Percentiles rank a stretch among this genome's conserved stretches.
Conservation (phyloP, 2,113 vertebrate genomes). For the Phrynosoma platyrhinos region DNA sequence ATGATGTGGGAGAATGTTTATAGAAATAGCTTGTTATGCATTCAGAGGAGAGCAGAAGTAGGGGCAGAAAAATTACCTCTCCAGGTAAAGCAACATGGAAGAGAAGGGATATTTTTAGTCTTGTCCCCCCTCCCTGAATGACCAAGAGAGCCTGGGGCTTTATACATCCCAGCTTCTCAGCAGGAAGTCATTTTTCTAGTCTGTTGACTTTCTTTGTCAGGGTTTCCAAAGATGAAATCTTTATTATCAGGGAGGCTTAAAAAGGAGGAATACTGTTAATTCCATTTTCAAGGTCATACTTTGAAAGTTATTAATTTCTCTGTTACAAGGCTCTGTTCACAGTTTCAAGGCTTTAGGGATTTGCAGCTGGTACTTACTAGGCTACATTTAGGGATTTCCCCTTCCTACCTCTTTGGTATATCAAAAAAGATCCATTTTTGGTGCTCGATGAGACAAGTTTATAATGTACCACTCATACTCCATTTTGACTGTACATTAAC, state of each 20-base stretch:
- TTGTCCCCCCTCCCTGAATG: neutral
- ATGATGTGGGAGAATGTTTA: neutral
- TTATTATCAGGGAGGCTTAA: constrained; percentile 78
- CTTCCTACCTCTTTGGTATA: constrained; percentile 34
- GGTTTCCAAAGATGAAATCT: constrained; percentile 76
- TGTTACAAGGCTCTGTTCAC: constrained; percentile 69
- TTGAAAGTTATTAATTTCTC: constrained; percentile 79
- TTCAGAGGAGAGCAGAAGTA: neutral
- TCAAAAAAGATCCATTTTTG: constrained; percentile 50
- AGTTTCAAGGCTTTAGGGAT: constrained; percentile 73
- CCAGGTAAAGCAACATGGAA: neutral
- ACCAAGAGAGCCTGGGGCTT: constrained; percentile 15
- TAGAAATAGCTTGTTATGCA: neutral
- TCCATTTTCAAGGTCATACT: constrained; percentile 79
- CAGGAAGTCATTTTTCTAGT: constrained; percentile 65
- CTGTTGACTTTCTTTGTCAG: constrained; percentile 62
- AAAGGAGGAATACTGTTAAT: constrained; percentile 74
- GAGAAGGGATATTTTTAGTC: neutral
- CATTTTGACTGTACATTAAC: constrained; percentile 8
- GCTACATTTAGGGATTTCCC: constrained; percentile 55
- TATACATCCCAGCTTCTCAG: constrained; percentile 32
- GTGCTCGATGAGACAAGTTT: constrained; percentile 42
- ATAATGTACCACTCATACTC: constrained; percentile 16
- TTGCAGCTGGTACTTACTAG: constrained; percentile 66
- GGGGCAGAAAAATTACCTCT: neutral